Conservation (phyloP, 1,140 invertebrate species). For the Rhyacophila brunnea region DNA sequence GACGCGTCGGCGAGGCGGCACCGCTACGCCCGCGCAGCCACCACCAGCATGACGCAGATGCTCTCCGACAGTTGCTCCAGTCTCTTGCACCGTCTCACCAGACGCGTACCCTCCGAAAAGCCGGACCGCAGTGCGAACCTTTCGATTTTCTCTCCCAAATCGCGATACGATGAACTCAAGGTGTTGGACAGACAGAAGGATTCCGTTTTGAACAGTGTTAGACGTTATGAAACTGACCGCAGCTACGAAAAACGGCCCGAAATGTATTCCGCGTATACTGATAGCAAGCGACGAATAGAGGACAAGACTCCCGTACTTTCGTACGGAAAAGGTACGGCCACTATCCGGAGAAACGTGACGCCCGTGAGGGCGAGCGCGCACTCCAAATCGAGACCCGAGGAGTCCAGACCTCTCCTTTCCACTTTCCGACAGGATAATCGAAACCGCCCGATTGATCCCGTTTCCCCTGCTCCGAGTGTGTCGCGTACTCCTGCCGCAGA, state of each 20-base stretch:
- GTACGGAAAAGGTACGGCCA: slow-evolving; percentile 43
- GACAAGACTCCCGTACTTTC: slow-evolving; percentile 39
- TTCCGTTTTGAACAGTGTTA: slow-evolving; percentile 42
- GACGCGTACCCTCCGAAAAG: slow-evolving; percentile 69
- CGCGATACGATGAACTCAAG: slow-evolving; percentile 47
- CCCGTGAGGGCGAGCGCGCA: slow-evolving; percentile 31
- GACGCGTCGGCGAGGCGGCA: slow-evolving; percentile 53
- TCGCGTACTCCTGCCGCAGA: slow-evolving; percentile 43
- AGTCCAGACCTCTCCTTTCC: slow-evolving; percentile 10
- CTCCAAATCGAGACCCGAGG: slow-evolving; percentile 25
- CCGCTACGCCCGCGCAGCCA: slow-evolving; percentile 72
- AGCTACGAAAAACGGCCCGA: slow-evolving; percentile 41
- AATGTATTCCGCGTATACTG: slow-evolving; percentile 36
- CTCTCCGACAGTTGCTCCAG: slow-evolving; percentile 81
- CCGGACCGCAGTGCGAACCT: slow-evolving; percentile 39
- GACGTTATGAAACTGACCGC: slow-evolving; percentile 49
- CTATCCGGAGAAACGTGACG: slow-evolving; percentile 16
- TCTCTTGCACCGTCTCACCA: slow-evolving; percentile 74
- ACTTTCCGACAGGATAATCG: slow-evolving; percentile 1
- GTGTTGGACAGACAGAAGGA: slow-evolving; percentile 39
- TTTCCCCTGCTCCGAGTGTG: slow-evolving; percentile 44
- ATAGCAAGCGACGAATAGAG: slow-evolving; percentile 40
- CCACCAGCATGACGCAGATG: slow-evolving; percentile 78
- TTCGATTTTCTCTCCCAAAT: slow-evolving; percentile 39
- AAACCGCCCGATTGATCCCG: slow-evolving; percentile 41